Evolutionary conservation across 2,888 invertebrate species (phyloP), one percentile per base, ranked within the genome.

Genomic region (Nemurella pictetii): DNA sequence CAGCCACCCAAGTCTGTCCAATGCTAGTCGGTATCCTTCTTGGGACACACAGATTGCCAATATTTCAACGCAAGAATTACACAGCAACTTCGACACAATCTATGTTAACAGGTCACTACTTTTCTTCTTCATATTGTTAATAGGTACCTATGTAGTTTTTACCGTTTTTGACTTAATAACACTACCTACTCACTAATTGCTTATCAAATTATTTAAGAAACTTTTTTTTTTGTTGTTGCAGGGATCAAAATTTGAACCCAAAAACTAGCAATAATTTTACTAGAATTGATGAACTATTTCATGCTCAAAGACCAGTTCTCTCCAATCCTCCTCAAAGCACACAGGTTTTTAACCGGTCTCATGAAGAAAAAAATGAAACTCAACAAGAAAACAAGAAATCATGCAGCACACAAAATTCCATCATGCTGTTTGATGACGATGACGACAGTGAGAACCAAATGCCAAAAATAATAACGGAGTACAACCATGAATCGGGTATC

Each of bases 21-120:
- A n/a, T n/a, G n/a, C n/a, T n/a, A n/a, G n/a, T n/a, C n/a, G n/a
- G n/a, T n/a, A n/a, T n/a, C n/a, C n/a, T 2, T 55, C 55, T 55
- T 78, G 78, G 78, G 30, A 78, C n/a, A 78, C 78, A n/a, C 78
- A 78, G 28, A 78, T 78, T 30, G 29, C 78, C 28, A 78, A 78
- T n/a, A 30, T 78, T 12, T 12, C 28, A 30, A 78, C 78, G 4
- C 78, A 78, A 29, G 78, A 78, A 30, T 30, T 78, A n/a, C n/a
- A n/a, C n/a, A n/a, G n/a, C n/a, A n/a, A n/a, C 30, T 75, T 75
- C 20, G 20, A 55, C 55, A 55, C 55, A 55, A 55, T 20, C 20
- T 20, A 12, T 20, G 20, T 55, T 55, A 55, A 20, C 55, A 55
- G 55, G 55, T 55, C 2, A 55, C 12, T 5, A 32, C n/a, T n/a